A percentile compares a stretch with the other conserved stretches of the same genome.
Conservation (phyloP, 2,797 vertebrate genomes). For the Micromesistius poutassou region DNA sequence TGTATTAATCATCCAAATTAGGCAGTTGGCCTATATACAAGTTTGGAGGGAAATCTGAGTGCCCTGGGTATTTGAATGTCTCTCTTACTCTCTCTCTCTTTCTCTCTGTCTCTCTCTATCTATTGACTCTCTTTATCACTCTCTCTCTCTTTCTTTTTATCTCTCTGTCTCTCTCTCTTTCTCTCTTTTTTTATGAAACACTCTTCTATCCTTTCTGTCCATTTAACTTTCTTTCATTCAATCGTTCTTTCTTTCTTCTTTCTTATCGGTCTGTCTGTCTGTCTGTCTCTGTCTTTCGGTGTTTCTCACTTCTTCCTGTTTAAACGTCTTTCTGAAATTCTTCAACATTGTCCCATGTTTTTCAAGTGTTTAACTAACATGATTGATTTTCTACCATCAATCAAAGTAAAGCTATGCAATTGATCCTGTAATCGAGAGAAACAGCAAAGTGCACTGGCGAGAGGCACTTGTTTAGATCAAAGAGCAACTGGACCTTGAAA, state of each 20-base stretch:
- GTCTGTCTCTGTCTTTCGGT: not conserved
- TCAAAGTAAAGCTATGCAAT: slow-evolving; percentile 23
- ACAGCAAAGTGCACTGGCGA: slow-evolving; percentile 35
- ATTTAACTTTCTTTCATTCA: not conserved
- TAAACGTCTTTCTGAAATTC: not conserved
- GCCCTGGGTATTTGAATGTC: too few species aligned
- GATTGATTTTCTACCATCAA: slow-evolving; percentile 56
- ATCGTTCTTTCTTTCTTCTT: not conserved
- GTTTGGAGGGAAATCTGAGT: not conserved
- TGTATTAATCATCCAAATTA: not conserved
- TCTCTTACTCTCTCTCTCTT: not conserved
- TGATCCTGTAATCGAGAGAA: slow-evolving; percentile 23
- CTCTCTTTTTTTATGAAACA: not conserved
- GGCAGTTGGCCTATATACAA: not conserved
- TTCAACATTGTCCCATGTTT: not conserved
- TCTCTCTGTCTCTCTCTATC: too few species aligned
- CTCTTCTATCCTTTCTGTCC: not conserved
- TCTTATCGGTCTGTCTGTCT: not conserved
- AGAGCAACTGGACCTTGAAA: slow-evolving; percentile 29
- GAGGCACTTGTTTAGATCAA: slow-evolving; percentile 46
- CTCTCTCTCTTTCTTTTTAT: not conserved
- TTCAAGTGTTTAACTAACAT: slow-evolving; percentile 11
- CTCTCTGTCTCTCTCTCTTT: not conserved
- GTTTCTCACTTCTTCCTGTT: not conserved
- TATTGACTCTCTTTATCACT: not conserved